Conservation (phyloP, 92 coral and sea anemone species). For the Porites divaricata region DNA sequence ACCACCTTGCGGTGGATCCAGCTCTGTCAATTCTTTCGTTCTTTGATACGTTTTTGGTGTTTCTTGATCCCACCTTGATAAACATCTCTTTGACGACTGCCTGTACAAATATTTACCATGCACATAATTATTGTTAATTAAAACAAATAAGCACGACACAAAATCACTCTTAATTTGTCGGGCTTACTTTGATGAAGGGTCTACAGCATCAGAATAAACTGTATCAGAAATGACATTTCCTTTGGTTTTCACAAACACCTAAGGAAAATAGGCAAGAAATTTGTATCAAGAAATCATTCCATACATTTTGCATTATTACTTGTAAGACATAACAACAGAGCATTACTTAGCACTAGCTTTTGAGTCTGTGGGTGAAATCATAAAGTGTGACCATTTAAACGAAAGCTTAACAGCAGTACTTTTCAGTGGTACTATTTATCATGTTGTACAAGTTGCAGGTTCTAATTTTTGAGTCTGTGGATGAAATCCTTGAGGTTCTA, state of each 20-base stretch:
- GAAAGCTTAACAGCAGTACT: not conserved
- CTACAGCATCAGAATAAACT: not conserved
- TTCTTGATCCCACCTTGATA: constrained; percentile 69
- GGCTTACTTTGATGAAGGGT: constrained; percentile 22
- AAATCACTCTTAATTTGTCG: not conserved
- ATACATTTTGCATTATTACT: not conserved
- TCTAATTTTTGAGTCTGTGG: not conserved
- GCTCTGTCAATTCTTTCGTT: not conserved
- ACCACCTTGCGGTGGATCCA: not conserved
- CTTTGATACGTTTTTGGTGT: constrained; percentile 5
- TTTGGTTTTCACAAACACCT: not conserved
- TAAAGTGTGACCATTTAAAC: not conserved
- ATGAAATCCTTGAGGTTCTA: too few species aligned
- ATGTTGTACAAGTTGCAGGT: not conserved
- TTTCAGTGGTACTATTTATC: not conserved
- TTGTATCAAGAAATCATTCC: not conserved
- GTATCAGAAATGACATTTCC: constrained; percentile 32
- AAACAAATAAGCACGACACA: not conserved
- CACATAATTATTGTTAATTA: too few species aligned
- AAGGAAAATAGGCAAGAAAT: not conserved
- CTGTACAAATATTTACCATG: constrained; percentile 25
- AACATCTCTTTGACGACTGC: constrained; percentile 10
- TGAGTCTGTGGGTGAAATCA: not conserved
- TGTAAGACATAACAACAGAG: not conserved
- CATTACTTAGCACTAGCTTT: too few species aligned